These are phyloP conservation scores for Notarius quadriscutis DNA, from an alignment of 2,113 vertebrate species.

Conservation along the genomic window DNA sequence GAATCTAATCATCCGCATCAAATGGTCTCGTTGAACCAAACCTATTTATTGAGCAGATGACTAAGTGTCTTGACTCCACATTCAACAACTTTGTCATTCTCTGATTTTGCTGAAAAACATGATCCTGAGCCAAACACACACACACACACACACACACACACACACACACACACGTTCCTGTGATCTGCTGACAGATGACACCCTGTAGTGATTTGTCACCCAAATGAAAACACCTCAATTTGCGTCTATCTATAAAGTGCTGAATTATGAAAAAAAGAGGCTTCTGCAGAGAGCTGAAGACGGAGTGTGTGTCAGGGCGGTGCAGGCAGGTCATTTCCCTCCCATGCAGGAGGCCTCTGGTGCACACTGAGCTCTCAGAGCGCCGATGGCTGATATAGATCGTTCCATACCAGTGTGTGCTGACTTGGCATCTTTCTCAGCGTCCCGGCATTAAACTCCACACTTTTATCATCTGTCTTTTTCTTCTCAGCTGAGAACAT, in stretches of 20 bases:
- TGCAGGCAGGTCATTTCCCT: constrained; percentile 59
- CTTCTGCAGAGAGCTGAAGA: constrained; percentile 51
- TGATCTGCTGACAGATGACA: constrained; percentile 31
- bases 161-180: background rate
- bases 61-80: background rate
- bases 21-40: background rate
- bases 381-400: constrained; percentile 56
- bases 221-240: constrained; percentile 29
- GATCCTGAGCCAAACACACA: background rate
- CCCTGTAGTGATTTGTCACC: constrained; percentile 7
- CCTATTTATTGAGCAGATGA: constrained; percentile 25
- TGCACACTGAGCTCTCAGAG: constrained; percentile 59
- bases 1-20: background rate
- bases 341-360: constrained; percentile 37
- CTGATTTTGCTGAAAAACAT: constrained; percentile 1
- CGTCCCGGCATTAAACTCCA: background rate
- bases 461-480: background rate
- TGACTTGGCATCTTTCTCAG: constrained; percentile 58
- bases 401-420: constrained; percentile 41
- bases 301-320: constrained; percentile 48
- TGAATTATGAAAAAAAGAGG: constrained; percentile 11
- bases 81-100: constrained; percentile 10
- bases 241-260: constrained; percentile 18
- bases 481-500: background rate
- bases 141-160: background rate